These are phyloP conservation scores for Cataglyphis rosenhaueri DNA, from an alignment of 2,888 invertebrate species.

Conservation along the genomic window DNA sequence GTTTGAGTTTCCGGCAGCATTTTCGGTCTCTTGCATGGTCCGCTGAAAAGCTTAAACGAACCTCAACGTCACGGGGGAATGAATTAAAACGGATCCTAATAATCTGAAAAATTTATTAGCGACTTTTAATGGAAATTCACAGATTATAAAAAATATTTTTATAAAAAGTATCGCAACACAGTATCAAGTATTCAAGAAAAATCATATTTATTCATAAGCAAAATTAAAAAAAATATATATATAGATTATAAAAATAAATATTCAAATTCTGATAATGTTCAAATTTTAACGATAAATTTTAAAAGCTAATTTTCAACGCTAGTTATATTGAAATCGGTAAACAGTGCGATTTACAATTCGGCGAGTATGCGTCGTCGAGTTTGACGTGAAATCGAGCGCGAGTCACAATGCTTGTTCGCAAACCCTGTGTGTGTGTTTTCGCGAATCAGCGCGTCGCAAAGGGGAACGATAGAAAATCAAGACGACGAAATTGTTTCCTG, in stretches of 20 bases:
- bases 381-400: slow-evolving; percentile 35
- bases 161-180: not conserved
- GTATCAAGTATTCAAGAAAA: not conserved
- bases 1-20: slow-evolving; percentile 67
- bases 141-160: not conserved
- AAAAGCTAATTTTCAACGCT: slow-evolving; percentile 5
- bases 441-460: slow-evolving; percentile 54
- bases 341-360: slow-evolving; percentile 12
- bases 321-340: slow-evolving; percentile 15
- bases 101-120: slow-evolving; percentile 33
- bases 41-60: slow-evolving; percentile 55
- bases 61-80: slow-evolving; percentile 32
- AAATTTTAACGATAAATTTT: not conserved
- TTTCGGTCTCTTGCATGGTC: slow-evolving; percentile 22
- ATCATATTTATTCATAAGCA: not conserved
- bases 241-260: not conserved
- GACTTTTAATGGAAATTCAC: not conserved
- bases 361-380: slow-evolving; percentile 19
- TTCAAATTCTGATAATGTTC: not conserved
- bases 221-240: not conserved
- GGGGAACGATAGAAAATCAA: slow-evolving; percentile 58
- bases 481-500: slow-evolving; percentile 63
- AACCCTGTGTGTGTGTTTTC: slow-evolving; percentile 26
- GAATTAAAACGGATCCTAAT: slow-evolving; percentile 44
- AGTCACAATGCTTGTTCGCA: slow-evolving; percentile 6